Percentiles rank a stretch among this genome's conserved stretches.
These are phyloP conservation scores for Campodea augens DNA, from an alignment of 1,140 invertebrate genomes.

Conservation along the genomic window DNA sequence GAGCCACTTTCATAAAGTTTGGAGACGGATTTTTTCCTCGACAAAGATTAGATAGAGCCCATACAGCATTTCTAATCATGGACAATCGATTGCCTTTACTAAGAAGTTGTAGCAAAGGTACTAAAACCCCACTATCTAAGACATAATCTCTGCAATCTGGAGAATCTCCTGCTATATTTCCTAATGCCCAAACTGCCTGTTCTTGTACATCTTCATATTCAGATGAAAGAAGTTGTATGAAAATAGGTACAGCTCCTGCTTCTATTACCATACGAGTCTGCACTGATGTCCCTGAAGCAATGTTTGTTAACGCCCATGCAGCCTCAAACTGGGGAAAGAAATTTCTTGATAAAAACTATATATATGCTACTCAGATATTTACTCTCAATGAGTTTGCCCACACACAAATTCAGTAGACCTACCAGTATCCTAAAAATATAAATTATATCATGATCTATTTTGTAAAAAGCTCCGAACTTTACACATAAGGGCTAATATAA, in stretches of 20 bases:
- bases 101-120: conserved; percentile 69
- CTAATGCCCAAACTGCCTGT: conserved; percentile 89
- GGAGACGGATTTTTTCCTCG: conserved; percentile 92
- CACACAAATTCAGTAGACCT: no score
- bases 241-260: conserved; percentile 80
- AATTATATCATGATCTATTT: no score
- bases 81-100: conserved; percentile 63
- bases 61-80: conserved; percentile 93
- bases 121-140: conserved; percentile 60
- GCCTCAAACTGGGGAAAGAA: conserved; percentile 73
- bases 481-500: no score
- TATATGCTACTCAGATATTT: no score
- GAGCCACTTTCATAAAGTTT: conserved; percentile 67
- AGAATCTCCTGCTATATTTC: conserved; percentile 92
- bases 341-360: no score
- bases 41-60: conserved; percentile 91
- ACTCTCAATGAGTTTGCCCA: no score
- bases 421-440: no score
- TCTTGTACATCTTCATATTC: conserved; percentile 88
- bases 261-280: conserved; percentile 88
- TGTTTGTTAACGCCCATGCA: conserved; percentile 94
- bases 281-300: conserved; percentile 85
- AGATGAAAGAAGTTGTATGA: conserved; percentile 61
- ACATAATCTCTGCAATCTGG: conserved; percentile 82
- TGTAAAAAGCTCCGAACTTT: no score